Conservation (phyloP, 2,113 vertebrate genomes). For the Geococcyx californianus region DNA sequence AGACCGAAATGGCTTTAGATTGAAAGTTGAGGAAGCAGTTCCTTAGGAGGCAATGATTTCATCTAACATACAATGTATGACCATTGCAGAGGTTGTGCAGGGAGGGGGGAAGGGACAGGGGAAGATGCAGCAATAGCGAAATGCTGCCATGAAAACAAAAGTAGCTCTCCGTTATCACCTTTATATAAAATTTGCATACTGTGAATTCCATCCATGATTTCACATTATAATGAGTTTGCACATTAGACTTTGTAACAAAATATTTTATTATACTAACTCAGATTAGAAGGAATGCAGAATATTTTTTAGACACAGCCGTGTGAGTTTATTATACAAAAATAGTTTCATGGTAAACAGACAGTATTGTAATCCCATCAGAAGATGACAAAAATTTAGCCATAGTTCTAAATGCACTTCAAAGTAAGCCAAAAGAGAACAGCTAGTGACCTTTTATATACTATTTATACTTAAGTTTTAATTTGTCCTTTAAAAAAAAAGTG, state of each 20-base stretch:
- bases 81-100: not conserved
- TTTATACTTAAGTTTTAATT: slow-evolving; percentile 88
- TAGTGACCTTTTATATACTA: slow-evolving; percentile 87
- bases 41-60: slow-evolving; percentile 24
- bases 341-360: slow-evolving; percentile 83
- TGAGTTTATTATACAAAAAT: slow-evolving; percentile 79
- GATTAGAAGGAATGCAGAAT: slow-evolving; percentile 84
- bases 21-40: slow-evolving; percentile 45
- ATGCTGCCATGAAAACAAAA: slow-evolving; percentile 54
- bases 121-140: slow-evolving; percentile 35
- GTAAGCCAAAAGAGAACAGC: slow-evolving; percentile 87
- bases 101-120: not conserved
- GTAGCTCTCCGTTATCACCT: slow-evolving; percentile 78
- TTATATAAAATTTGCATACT: slow-evolving; percentile 78
- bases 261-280: slow-evolving; percentile 81
- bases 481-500: slow-evolving; percentile 90
- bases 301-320: slow-evolving; percentile 82
- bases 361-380: slow-evolving; percentile 85
- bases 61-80: not conserved
- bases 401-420: slow-evolving; percentile 87
- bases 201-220: slow-evolving; percentile 74
- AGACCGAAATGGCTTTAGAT: slow-evolving; percentile 65
- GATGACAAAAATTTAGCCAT: slow-evolving; percentile 84
- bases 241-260: slow-evolving; percentile 80
- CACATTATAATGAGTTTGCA: slow-evolving; percentile 78